These are phyloP conservation scores for Pemphredon lugubris DNA, from an alignment of 2,888 invertebrate genomes.

Conservation along the genomic window DNA sequence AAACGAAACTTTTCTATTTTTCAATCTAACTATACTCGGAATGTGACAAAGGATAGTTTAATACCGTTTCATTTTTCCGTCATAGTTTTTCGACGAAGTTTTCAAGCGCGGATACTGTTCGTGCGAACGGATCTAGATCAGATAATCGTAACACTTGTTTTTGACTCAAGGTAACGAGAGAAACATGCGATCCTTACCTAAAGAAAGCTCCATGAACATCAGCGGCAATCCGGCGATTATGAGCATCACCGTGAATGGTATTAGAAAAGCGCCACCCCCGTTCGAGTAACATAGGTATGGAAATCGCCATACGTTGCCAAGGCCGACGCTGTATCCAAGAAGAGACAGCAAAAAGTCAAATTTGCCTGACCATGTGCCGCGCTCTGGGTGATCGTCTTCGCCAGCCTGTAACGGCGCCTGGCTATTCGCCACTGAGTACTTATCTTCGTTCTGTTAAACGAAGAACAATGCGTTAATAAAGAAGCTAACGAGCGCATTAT, in stretches of 20 bases:
- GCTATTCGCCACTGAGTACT: conserved; percentile 81
- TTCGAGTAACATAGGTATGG: conserved; percentile 90
- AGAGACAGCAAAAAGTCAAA: conserved; percentile 88
- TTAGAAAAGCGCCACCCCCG: conserved; percentile 91
- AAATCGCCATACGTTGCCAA: conserved; percentile 90
- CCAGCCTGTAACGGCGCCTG: conserved; percentile 80
- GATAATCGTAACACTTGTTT: too few species aligned
- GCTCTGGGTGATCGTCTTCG: conserved; percentile 82
- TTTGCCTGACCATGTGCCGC: conserved; percentile 89
- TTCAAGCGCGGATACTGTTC: too few species aligned
- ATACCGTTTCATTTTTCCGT: too few species aligned
- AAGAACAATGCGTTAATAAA: too few species aligned
- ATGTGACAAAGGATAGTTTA: too few species aligned
- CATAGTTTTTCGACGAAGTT: too few species aligned
- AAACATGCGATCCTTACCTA: conserved; percentile 83
- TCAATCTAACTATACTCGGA: too few species aligned
- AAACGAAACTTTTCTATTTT: too few species aligned
- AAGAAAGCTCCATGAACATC: conserved; percentile 92
- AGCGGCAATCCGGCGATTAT: conserved; percentile 90
- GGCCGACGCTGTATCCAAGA: conserved; percentile 88
- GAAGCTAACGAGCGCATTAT: too few species aligned
- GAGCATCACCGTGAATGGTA: conserved; percentile 91
- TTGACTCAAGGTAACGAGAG: too few species aligned
- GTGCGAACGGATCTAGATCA: too few species aligned
- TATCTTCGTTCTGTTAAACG: conserved; percentile 78